Evolutionary conservation across 2,888 invertebrate species (phyloP).

Genomic region (Lordiphosa andalusiaca): DNA sequence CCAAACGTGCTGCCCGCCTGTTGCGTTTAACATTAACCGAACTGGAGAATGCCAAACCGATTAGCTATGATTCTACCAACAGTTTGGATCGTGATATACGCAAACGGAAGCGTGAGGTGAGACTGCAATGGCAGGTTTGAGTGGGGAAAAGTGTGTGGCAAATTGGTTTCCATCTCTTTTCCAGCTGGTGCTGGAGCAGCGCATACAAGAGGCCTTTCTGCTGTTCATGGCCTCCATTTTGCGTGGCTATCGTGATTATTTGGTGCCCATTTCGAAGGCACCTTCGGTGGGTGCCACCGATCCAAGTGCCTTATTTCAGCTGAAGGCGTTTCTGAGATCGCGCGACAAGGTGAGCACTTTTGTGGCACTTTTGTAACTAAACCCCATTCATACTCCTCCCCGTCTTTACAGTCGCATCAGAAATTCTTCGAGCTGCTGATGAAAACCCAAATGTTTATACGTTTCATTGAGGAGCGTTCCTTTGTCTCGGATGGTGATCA

Average conservation of each 20-base stretch:
- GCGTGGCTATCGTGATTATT: conserved; percentile 92
- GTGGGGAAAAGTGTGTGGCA: too few species aligned
- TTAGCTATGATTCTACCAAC: conserved; percentile 82
- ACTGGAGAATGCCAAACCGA: conserved; percentile 84
- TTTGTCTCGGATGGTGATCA: conserved; percentile 99
- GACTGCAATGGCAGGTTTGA: too few species aligned
- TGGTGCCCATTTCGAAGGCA: conserved; percentile 95
- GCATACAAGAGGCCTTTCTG: conserved; percentile 98
- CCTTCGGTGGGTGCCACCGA: conserved; percentile 97
- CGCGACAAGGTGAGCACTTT: conserved; percentile 87
- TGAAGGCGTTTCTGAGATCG: conserved; percentile 92
- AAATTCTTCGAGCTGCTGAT: conserved; percentile 94
- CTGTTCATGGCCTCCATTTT: conserved; percentile 96
- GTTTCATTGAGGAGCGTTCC: conserved; percentile 98
- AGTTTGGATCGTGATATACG: conserved; percentile 91
- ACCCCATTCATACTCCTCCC: not conserved
- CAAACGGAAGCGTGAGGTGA: conserved; percentile 86
- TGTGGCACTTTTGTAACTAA: too few species aligned
- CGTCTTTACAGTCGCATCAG: conserved; percentile 83
- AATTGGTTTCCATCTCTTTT: too few species aligned
- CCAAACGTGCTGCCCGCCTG: conserved; percentile 91
- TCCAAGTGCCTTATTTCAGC: conserved; percentile 95
- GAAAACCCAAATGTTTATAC: conserved; percentile 98
- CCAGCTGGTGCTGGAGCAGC: conserved; percentile 91
- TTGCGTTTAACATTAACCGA: conserved; percentile 89